Evolutionary conservation across 2,113 vertebrate genomes (phyloP), one percentile per base, ranked within the genome.

Genomic region (Silurus meridionalis): DNA sequence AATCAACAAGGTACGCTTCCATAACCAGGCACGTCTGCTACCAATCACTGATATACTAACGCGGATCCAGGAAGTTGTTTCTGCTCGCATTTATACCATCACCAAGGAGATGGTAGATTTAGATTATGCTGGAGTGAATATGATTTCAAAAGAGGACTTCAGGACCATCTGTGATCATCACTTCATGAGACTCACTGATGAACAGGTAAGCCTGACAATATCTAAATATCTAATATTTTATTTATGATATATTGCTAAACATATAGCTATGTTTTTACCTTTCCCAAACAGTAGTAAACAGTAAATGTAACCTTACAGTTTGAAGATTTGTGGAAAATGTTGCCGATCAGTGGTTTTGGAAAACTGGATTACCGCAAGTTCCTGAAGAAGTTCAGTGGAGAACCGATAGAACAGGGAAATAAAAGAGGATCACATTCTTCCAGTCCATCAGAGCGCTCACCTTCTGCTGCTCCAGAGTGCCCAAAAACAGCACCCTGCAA

Each of bases 291-390:
- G n/a, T n/a, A 14, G 55, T 85, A 85, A 11, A 2, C 4, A 74
- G 13, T 60, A 37, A 52, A 55, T 81, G 63, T 60, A 3, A 48
- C 72, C 7, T 88, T 83, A 9, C 89, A 96, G 94, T 95, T 95
- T 88, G 93, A 95, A 88, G 90, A 91, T 84, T 93, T 96, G 79
- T 96, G 95, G 95, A 91, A 79, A 23, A 85, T 88, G 37, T 89
- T 95, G 80, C 94, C 95, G 0, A 82, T 94, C 46, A 91, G 89
- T 0, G 4, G 90, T 28, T 89, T 88, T 78, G 94, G 93, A 3
- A 84, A 57, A 67, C 85, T 96, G 84, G 91, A 92, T 50, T 93
- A 92, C 87, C 90, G 79, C 23, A 91, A 95, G 48, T 93, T 95
- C 85, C 90, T 95, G 85, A 94, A 89, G 87, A 90, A 61, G 58